Percentiles rank a stretch among this genome's conserved stretches.
phyloP scores from a whole-genome alignment of 2,797 vertebrate species.

The Diglossa cyanea region DNA sequence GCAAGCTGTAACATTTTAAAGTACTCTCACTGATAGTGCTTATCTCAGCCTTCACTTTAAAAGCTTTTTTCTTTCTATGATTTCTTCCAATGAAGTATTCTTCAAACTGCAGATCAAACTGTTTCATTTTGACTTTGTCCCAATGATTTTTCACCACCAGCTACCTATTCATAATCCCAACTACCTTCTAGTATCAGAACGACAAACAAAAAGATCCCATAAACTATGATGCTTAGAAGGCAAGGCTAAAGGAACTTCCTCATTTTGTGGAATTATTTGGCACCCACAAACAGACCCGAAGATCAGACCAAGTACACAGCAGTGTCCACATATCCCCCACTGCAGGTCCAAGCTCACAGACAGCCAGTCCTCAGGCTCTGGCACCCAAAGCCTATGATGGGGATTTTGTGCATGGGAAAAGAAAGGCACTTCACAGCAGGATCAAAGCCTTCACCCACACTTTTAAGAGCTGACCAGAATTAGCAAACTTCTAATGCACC shows the following conservation, averaged over 20 bases:
- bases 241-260: background rate
- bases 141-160: background rate
- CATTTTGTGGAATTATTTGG: background rate
- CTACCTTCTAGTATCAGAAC: background rate
- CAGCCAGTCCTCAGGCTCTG: background rate
- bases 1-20: background rate
- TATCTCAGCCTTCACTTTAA: constrained; percentile 16
- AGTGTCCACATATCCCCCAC: background rate
- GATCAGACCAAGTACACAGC: background rate
- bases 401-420: background rate
- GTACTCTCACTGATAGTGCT: constrained; percentile 8
- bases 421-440: background rate
- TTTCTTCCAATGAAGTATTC: background rate
- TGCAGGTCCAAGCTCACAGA: background rate
- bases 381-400: background rate
- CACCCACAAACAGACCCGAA: background rate
- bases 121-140: background rate
- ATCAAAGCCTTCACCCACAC: background rate
- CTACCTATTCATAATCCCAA: background rate
- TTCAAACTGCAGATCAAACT: background rate
- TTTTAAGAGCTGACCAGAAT: background rate
- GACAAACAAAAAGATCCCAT: background rate
- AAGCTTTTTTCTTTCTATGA: background rate
- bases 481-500: background rate
- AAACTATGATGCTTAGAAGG: background rate